phyloP scores from a whole-genome alignment of 2,888 invertebrate genomes.

The Caenorhabditis sp. region DNA sequence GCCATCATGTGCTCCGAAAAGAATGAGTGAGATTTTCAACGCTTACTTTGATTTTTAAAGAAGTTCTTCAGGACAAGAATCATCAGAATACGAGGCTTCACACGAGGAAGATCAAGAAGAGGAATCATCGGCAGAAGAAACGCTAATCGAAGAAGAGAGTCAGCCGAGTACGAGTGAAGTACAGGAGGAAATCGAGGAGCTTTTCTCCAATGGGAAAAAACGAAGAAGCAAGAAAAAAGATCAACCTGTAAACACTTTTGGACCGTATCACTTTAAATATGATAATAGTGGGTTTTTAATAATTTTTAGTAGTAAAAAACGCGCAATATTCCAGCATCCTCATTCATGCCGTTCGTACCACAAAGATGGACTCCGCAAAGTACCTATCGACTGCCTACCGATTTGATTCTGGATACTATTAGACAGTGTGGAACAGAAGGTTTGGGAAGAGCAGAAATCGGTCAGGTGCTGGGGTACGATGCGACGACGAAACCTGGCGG shows the following conservation, averaged over 20 bases:
- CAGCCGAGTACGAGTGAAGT: conserved; percentile 14
- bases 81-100: conserved; percentile 24
- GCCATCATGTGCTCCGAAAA: neutral
- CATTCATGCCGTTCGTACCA: conserved; percentile 65
- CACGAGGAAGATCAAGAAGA: conserved; percentile 12
- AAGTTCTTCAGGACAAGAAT: conserved; percentile 15
- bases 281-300: conserved; percentile 49
- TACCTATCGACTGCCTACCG: conserved; percentile 65
- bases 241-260: neutral
- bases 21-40: neutral
- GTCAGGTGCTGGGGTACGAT: conserved; percentile 74
- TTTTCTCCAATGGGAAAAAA: neutral
- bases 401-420: conserved; percentile 65
- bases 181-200: neutral
- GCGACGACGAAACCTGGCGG: conserved; percentile 76
- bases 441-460: conserved; percentile 69
- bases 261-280: conserved; percentile 46
- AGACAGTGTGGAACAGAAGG: conserved; percentile 40
- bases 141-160: neutral
- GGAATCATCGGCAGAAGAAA: neutral
- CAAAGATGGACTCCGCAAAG: conserved; percentile 63
- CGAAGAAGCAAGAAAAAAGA: conserved; percentile 9
- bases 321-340: conserved; percentile 37
- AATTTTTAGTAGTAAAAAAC: neutral
- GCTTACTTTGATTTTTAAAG: neutral